These are phyloP conservation scores for Colostygia pectinataria DNA, from an alignment of 2,888 invertebrate genomes.

Conservation along the genomic window DNA sequence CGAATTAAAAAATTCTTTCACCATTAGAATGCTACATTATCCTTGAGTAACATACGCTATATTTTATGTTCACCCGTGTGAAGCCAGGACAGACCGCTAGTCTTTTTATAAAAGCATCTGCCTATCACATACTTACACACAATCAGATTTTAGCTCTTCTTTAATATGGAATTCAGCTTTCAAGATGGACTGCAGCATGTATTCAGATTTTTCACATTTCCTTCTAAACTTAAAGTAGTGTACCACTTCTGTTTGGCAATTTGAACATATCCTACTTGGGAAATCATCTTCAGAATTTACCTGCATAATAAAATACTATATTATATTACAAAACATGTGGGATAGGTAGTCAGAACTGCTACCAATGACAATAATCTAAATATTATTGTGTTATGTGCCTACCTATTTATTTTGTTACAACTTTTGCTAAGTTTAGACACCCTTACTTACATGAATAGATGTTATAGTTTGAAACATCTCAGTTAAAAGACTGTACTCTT, in stretches of 20 bases:
- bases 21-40: no score
- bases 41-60: no score
- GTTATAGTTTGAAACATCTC: conserved; percentile 64
- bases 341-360: no score
- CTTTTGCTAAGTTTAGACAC: no score
- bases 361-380: no score
- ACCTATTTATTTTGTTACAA: no score
- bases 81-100: no score
- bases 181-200: conserved; percentile 52
- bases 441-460: conserved; percentile 59
- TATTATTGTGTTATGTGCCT: no score
- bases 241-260: conserved; percentile 53
- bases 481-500: conserved; percentile 50
- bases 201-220: conserved; percentile 68
- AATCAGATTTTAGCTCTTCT: conserved; percentile 30
- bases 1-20: no score
- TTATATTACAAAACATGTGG: background rate
- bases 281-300: conserved; percentile 46
- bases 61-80: no score
- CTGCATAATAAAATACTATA: conserved; percentile 35
- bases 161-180: conserved; percentile 44
- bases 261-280: conserved; percentile 54
- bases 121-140: conserved; percentile 3
- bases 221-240: conserved; percentile 67
- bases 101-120: no score